Percentiles rank a stretch among this genome's conserved stretches.
These are phyloP conservation scores for Boulengeromyrus knoepffleri DNA, from an alignment of 2,113 vertebrate genomes.

Conservation along the genomic window DNA sequence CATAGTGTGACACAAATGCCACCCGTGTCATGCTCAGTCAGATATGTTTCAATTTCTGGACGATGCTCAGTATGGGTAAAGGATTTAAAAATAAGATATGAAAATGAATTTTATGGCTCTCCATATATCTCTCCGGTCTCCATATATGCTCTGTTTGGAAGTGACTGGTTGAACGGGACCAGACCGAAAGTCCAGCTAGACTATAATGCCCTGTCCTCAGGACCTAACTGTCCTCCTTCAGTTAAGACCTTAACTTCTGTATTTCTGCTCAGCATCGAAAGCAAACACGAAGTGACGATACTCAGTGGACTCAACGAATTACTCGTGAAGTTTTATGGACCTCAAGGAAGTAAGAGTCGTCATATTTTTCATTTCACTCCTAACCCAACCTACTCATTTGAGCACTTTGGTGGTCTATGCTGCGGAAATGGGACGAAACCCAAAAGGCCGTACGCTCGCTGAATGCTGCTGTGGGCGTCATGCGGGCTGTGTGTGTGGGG, in stretches of 20 bases:
- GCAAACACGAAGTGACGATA: slow-evolving; percentile 98
- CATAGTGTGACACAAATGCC: neutral
- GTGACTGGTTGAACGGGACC: neutral
- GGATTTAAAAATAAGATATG: neutral
- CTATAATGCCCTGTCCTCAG: neutral
- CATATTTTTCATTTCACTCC: neutral
- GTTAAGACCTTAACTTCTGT: slow-evolving; percentile 43
- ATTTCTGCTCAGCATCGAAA: slow-evolving; percentile 86
- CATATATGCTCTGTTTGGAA: neutral
- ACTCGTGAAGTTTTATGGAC: slow-evolving; percentile 98
- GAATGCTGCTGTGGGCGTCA: neutral
- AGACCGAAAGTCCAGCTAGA: neutral
- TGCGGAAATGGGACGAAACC: no score
- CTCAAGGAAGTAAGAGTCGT: slow-evolving; percentile 93
- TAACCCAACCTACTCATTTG: neutral
- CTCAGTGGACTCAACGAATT: slow-evolving; percentile 98
- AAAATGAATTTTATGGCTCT: neutral
- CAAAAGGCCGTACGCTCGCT: neutral
- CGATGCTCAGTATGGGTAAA: neutral
- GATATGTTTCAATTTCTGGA: neutral
- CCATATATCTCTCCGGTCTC: neutral
- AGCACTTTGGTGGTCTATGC: neutral
- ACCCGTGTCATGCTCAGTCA: neutral
- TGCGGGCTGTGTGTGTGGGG: neutral
- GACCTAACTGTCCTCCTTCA: neutral